Conservation (phyloP, 1,140 invertebrate genomes). For the Sinella curviseta region DNA sequence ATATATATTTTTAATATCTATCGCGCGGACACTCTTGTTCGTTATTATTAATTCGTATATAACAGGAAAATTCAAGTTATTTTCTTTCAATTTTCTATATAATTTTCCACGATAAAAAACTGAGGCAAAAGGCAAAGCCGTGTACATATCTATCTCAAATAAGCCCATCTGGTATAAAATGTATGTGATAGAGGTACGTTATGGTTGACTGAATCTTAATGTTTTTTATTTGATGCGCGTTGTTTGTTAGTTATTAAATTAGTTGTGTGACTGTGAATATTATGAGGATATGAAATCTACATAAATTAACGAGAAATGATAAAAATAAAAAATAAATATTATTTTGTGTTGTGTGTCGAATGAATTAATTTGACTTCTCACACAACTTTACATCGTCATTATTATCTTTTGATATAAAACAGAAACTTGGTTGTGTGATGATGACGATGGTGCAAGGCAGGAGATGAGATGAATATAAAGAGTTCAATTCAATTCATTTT, state of each 20-base stretch:
- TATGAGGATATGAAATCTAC: not conserved
- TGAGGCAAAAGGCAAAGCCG: not conserved
- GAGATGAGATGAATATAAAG: too few relatives aligned
- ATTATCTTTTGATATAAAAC: not conserved
- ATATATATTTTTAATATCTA: too few relatives aligned
- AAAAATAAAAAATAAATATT: not conserved
- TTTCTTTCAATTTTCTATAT: too few relatives aligned
- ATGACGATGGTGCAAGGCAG: not conserved
- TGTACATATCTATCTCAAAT: not conserved
- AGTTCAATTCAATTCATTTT: too few relatives aligned
- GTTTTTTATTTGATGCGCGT: not conserved
- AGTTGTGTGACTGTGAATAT: not conserved
- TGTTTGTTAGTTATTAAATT: too few relatives aligned
- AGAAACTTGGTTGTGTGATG: not conserved
- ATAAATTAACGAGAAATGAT: constrained; percentile 2
- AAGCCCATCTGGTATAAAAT: not conserved
- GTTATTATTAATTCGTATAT: too few relatives aligned
- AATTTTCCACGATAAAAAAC: too few relatives aligned
- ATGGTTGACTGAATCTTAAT: not conserved
- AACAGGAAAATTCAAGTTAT: not conserved
- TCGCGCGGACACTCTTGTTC: too few relatives aligned
- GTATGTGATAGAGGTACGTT: not conserved
- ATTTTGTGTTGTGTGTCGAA: not conserved
- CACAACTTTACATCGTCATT: not conserved
- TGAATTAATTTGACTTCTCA: constrained; percentile 7